A percentile compares a stretch with the other conserved stretches of the same genome.
These are phyloP conservation scores for Acestrorhynchus altus DNA, from an alignment of 2,797 vertebrate genomes.

Conservation along the genomic window DNA sequence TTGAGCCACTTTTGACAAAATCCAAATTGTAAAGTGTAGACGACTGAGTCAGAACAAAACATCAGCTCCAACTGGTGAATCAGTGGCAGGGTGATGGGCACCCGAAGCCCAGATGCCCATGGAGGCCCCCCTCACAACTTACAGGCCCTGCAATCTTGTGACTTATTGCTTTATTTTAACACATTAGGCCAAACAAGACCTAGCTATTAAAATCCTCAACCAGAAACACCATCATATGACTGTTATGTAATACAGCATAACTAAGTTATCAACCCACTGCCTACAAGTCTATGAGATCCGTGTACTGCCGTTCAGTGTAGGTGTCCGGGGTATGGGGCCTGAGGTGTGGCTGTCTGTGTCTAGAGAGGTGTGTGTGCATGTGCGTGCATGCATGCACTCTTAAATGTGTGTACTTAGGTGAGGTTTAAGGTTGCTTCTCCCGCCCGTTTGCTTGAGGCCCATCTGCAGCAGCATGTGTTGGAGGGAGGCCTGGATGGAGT, in stretches of 20 bases:
- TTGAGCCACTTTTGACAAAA: too few relatives aligned
- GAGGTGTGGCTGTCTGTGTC: neutral
- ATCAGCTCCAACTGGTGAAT: too few relatives aligned
- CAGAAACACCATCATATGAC: neutral
- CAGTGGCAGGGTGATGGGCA: too few relatives aligned
- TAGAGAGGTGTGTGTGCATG: neutral
- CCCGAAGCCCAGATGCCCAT: too few relatives aligned
- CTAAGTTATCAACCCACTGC: too few relatives aligned
- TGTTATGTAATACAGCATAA: neutral
- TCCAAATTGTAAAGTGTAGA: too few relatives aligned
- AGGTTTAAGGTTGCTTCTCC: conserved; percentile 4
- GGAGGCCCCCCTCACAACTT: too few relatives aligned
- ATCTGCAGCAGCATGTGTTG: neutral
- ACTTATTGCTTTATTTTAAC: too few relatives aligned
- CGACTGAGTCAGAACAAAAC: too few relatives aligned
- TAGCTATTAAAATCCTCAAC: too few relatives aligned
- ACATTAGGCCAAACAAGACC: neutral
- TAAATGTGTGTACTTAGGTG: conserved; percentile 8
- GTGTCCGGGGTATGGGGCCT: neutral
- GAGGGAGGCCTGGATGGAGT: neutral
- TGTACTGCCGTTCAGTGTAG: conserved; percentile 1
- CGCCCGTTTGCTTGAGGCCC: conserved; percentile 1
- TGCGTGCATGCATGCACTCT: conserved; percentile 8
- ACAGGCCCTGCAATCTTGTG: too few relatives aligned
- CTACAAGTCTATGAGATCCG: neutral